Conservation (phyloP, 2,888 invertebrate genomes). For the Trypoxylon attenuatum region DNA sequence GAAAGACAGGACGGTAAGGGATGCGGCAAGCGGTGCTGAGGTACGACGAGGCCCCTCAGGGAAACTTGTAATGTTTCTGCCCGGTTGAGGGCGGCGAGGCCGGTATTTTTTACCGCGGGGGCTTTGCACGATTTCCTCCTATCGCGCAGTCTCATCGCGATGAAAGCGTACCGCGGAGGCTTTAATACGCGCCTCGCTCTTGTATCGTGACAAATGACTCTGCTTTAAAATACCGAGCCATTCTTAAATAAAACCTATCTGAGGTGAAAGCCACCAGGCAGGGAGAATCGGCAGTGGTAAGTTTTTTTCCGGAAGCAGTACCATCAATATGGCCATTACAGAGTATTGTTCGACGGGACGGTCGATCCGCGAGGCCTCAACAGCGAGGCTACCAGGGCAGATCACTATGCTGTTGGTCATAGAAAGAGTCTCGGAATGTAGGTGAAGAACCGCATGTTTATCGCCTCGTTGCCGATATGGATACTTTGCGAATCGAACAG, state of each 20-base stretch:
- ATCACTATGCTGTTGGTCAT: neutral
- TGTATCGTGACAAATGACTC: neutral
- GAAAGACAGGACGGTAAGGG: neutral
- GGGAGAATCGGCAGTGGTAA: neutral
- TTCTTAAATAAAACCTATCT: neutral
- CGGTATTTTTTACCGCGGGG: neutral
- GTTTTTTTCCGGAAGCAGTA: neutral
- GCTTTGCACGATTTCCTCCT: too few species aligned
- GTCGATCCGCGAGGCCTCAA: neutral
- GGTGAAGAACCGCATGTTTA: constrained; percentile 25
- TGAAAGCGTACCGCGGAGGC: neutral
- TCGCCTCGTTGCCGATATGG: constrained; percentile 22
- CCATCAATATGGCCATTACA: neutral
- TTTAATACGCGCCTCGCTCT: neutral
- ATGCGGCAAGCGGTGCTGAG: neutral
- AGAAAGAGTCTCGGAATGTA: neutral
- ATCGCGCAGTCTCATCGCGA: neutral
- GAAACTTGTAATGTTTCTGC: neutral
- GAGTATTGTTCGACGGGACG: neutral
- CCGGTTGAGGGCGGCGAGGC: neutral
- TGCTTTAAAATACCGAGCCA: neutral
- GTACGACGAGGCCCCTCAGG: neutral
- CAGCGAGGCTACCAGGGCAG: neutral
- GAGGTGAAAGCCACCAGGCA: neutral
- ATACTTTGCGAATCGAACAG: constrained; percentile 52